phyloP scores from a whole-genome alignment of 2,113 vertebrate species.

The Struthio camelus region DNA sequence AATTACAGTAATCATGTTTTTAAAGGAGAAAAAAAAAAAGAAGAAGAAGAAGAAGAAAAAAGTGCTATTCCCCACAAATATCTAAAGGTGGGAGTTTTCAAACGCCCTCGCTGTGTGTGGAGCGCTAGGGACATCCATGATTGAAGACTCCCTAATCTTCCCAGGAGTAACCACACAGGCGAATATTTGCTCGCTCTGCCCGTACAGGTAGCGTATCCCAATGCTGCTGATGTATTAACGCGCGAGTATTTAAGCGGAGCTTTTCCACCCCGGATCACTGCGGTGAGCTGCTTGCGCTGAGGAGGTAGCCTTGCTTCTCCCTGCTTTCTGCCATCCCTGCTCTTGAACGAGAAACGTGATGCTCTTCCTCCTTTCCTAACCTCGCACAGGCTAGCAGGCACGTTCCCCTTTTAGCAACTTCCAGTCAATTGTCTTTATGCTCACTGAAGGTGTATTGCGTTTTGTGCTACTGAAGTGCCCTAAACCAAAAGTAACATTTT shows the following conservation, averaged over 20 bases:
- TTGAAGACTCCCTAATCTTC: slow-evolving; percentile 43
- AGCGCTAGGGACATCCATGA: neutral
- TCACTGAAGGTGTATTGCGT: slow-evolving; percentile 45
- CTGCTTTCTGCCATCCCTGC: neutral
- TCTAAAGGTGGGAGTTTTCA: neutral
- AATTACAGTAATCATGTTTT: slow-evolving; percentile 4
- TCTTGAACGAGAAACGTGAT: slow-evolving; percentile 24
- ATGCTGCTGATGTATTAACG: neutral
- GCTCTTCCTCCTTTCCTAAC: neutral
- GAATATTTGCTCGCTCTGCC: slow-evolving; percentile 45
- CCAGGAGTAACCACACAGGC: neutral
- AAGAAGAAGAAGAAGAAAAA: neutral
- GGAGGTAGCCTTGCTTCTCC: neutral
- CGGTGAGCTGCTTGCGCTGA: neutral
- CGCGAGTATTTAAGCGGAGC: neutral
- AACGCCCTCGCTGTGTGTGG: accelerated
- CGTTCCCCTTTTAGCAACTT: slow-evolving; percentile 63
- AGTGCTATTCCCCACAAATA: neutral
- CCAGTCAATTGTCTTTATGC: slow-evolving; percentile 66
- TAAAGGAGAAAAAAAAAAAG: neutral
- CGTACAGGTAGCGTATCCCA: neutral
- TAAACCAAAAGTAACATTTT: slow-evolving; percentile 66
- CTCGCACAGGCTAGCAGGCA: slow-evolving; percentile 16
- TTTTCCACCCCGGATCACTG: neutral
- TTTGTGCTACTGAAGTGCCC: slow-evolving; percentile 33